Conservation (phyloP, 2,888 invertebrate genomes). For the Amphipyra berbera region DNA sequence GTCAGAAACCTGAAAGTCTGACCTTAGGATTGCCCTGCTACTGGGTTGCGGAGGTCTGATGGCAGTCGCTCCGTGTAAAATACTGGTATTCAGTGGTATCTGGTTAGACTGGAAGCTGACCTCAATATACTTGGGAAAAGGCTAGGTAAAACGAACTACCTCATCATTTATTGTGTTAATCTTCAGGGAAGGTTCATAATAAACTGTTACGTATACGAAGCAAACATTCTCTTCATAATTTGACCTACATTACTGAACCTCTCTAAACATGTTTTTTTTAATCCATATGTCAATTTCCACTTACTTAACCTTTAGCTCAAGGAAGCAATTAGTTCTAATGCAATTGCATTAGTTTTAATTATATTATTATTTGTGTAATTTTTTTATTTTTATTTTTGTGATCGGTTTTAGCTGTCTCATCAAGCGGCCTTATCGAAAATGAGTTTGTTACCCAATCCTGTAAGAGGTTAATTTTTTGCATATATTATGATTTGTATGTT, state of each 20-base stretch:
- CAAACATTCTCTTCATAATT: slow-evolving; percentile 13
- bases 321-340: slow-evolving; percentile 61
- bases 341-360: slow-evolving; percentile 41
- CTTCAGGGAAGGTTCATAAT: neutral
- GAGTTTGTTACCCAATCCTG: slow-evolving; percentile 7
- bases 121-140: no score
- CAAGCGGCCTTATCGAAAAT: slow-evolving; percentile 1
- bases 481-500: slow-evolving; percentile 11
- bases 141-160: no score
- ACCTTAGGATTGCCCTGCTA: no score
- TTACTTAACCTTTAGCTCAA: slow-evolving; percentile 53
- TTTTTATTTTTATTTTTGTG: slow-evolving; percentile 12
- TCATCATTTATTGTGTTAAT: neutral
- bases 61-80: no score
- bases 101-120: no score
- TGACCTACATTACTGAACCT: slow-evolving; percentile 41
- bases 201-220: neutral
- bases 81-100: no score
- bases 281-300: slow-evolving; percentile 45
- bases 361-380: slow-evolving; percentile 23
- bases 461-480: slow-evolving; percentile 12
- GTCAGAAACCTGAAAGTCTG: no score
- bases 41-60: no score
- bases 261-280: slow-evolving; percentile 32
- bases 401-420: slow-evolving; percentile 12